Evolutionary conservation across 2,888 invertebrate species (phyloP), one percentile per base, ranked within the genome.

Genomic region (Spatulosminthurus flaviceps): DNA sequence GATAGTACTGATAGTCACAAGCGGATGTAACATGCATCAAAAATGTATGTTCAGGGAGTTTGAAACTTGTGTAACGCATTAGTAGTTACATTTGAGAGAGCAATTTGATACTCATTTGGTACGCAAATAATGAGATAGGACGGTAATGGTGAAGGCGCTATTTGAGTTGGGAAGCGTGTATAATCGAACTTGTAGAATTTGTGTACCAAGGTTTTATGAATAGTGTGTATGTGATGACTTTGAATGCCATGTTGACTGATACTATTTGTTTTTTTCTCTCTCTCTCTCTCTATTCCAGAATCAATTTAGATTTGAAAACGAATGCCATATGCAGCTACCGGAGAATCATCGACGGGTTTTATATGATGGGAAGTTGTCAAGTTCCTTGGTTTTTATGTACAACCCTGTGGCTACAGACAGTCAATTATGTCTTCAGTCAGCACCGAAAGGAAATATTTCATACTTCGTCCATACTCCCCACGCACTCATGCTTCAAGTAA

Each of bases 391-490:
- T 87, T 98, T 99, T 90, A 97, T 98, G 95, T 99, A 99, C 91
- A 99, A 98, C 90, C 99, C 99, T 82, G 98, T 98, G 86, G 98
- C 99, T 83, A 99, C 99, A 84, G 98, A 99, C 89, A 96, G 97
- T 84, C 98, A 99, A 89, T 91, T 99, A 83, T 98, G 98, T 89
- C 92, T 99, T 85, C 98, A 98, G 90, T 97, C 97, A 72, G 96
- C 98, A 85, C 98, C 98, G 79, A 98, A 98, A 90, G 96, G 96
- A 87, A 98, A 97, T 89, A 92, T 94, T 86, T 95, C 97, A 84
- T 97, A 95, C 90, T 99, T 99, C 91, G 97, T 98, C 87, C 99
- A 99, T 90, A 97, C 97, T 84, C 98, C 99, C 77, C 99, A 99
- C 89, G 98, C 98, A 84, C 92, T 99, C 86, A 99, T 99, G 98